Base-by-base conservation (phyloP, 53 echinoderm and acorn worm species). In the Mesocentrotus franciscanus region DNA sequence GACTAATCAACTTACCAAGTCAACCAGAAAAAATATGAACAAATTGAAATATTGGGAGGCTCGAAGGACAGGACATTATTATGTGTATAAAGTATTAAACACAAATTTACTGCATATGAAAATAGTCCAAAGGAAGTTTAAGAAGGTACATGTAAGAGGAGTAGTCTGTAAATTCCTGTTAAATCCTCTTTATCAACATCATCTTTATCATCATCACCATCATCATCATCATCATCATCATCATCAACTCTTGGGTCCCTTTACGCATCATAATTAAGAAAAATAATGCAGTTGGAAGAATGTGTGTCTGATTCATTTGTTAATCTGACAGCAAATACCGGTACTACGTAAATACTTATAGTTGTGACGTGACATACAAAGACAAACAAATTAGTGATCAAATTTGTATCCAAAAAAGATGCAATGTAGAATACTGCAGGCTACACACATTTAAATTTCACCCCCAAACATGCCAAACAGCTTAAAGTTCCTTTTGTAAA, bases 1-100 rank as follows among this genome's bases (percentile, higher is more conserved):
- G 87, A 87, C 87, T 87, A 87, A 87, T 87, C 56, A 87, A 35
- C 87, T 10, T 0, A 87, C n/a, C 58, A 26, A n/a, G 57, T 85
- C 57, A 87, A 58, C 49, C 55, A 20, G 57, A 87, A 57, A 58
- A 87, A 33, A 58, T 42, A 87, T 87, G 87, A 87, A 56, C n/a
- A 87, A 58, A 56, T 87, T 87, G 12, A 87, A 87, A 87, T 81
- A 81, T 27, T 16, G 36, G 15, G 18, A 81, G 42, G 81, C 75
- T 79, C 30, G 74, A 74, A 74, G 74, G 29, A 30, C 32, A 30
- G 1, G 68, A 24, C 12, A 30, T 30, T 0, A 74, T 5, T 74
- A 29, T 74, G 74, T 14, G 22, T 68, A 49, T 49, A 49, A 30
- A 74, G 29, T 30, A n/a, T n/a, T n/a, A n/a, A 32, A 74, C 2